Evolutionary conservation across 2,888 invertebrate genomes (phyloP).

Genomic region (Matsumyia berberina): DNA sequence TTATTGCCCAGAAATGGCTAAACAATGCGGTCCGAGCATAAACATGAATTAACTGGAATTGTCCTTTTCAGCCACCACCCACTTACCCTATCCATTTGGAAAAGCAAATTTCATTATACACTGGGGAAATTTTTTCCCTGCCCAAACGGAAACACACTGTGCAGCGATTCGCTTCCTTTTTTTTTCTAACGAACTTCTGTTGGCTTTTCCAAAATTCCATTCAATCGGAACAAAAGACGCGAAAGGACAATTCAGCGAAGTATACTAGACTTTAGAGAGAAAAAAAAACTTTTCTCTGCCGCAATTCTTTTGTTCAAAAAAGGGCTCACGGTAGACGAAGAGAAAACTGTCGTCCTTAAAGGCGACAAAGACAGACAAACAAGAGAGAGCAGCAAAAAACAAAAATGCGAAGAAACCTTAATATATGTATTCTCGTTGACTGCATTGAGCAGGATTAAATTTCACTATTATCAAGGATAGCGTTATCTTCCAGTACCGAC

Average conservation of each 20-base stretch:
- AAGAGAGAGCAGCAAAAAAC: constrained; percentile 26
- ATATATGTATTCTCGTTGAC: constrained; percentile 64
- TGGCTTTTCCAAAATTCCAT: constrained; percentile 50
- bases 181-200: constrained; percentile 23
- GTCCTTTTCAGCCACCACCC: constrained; percentile 16
- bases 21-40: constrained; percentile 15
- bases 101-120: constrained; percentile 15
- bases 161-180: constrained; percentile 11
- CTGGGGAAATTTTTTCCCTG: constrained; percentile 5
- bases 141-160: constrained; percentile 50
- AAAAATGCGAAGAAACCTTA: constrained; percentile 19
- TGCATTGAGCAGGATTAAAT: constrained; percentile 67
- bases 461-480: constrained; percentile 56
- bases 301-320: constrained; percentile 48
- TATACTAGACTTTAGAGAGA: constrained; percentile 18
- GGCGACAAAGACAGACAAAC: constrained; percentile 44
- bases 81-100: background rate
- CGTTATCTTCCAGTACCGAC: constrained; percentile 25
- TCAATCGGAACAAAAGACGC: constrained; percentile 57
- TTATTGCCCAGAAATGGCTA: constrained; percentile 10
- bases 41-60: constrained; percentile 33
- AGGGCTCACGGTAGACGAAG: constrained; percentile 44
- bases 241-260: constrained; percentile 49
- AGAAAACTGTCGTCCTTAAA: constrained; percentile 44
- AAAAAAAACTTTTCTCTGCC: constrained; percentile 26